phyloP scores from a whole-genome alignment of 2,113 vertebrate genomes.

The Theristicus caerulescens region DNA sequence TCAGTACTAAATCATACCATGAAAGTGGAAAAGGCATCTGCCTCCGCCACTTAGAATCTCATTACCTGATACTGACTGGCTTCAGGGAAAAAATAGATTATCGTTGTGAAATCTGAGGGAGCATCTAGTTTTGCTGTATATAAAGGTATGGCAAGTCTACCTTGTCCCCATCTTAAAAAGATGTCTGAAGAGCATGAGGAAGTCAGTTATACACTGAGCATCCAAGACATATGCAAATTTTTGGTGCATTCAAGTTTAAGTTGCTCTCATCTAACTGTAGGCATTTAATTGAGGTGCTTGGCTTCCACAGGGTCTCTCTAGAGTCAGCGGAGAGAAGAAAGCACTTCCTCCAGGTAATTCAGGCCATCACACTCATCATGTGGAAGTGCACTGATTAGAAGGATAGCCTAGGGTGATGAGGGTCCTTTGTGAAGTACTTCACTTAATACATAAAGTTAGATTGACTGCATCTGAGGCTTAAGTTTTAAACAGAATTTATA shows the following conservation, averaged over 20 bases:
- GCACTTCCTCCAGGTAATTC: conserved; percentile 4
- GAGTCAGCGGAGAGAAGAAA: neutral
- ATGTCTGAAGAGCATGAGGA: neutral
- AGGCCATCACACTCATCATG: neutral
- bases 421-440: neutral
- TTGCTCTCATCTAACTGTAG: neutral
- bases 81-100: neutral
- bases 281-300: conserved; percentile 2
- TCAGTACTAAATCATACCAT: neutral
- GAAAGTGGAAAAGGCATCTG: neutral
- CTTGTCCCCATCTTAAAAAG: neutral
- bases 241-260: neutral
- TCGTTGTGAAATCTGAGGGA: neutral
- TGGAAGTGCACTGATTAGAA: neutral
- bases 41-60: neutral
- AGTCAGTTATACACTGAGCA: neutral
- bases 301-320: neutral
- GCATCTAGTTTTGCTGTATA: neutral
- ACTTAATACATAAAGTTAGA: neutral
- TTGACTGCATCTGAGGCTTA: neutral
- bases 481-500: conserved; percentile 1
- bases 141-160: neutral
- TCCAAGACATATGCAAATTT: neutral
- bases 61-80: neutral
- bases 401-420: neutral